phyloP scores from a whole-genome alignment of 1,140 invertebrate species.

The Diorhabda carinulata region DNA sequence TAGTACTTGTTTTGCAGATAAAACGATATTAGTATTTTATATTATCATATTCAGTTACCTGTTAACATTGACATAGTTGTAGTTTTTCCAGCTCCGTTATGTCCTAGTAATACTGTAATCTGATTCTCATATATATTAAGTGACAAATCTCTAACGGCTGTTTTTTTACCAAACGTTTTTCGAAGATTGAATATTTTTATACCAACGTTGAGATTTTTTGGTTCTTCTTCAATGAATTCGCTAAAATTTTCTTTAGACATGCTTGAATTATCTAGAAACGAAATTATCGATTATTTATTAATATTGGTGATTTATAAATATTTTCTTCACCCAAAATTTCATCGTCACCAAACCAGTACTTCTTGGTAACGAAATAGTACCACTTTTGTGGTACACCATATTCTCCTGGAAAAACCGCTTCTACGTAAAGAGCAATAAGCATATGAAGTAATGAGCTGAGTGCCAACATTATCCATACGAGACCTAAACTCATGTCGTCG shows the following conservation, averaged over 20 bases:
- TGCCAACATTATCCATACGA: slow-evolving; percentile 63
- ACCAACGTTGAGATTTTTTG: slow-evolving; percentile 51
- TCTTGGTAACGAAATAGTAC: slow-evolving; percentile 66
- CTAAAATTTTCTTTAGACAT: not conserved
- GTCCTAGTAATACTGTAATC: slow-evolving; percentile 73
- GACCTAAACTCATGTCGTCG: slow-evolving; percentile 64
- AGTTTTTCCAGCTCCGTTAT: slow-evolving; percentile 68
- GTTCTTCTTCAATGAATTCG: slow-evolving; percentile 33
- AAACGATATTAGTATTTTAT: no score
- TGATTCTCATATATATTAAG: slow-evolving; percentile 67
- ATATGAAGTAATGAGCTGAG: slow-evolving; percentile 63
- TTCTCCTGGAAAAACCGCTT: slow-evolving; percentile 66
- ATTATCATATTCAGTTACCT: slow-evolving; percentile 33
- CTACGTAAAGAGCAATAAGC: slow-evolving; percentile 67
- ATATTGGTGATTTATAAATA: not conserved
- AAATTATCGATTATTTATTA: not conserved
- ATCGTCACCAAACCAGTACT: slow-evolving; percentile 30
- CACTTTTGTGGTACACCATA: slow-evolving; percentile 68
- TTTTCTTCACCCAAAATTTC: slow-evolving; percentile 5
- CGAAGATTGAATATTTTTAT: slow-evolving; percentile 60
- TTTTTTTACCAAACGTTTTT: slow-evolving; percentile 57
- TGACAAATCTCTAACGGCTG: slow-evolving; percentile 53
- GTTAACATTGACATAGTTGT: slow-evolving; percentile 81
- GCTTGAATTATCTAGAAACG: not conserved
- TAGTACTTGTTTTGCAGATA: no score